Evolutionary conservation across 1,140 invertebrate genomes (phyloP).

Genomic region (Rhopalosiphum maidis): DNA sequence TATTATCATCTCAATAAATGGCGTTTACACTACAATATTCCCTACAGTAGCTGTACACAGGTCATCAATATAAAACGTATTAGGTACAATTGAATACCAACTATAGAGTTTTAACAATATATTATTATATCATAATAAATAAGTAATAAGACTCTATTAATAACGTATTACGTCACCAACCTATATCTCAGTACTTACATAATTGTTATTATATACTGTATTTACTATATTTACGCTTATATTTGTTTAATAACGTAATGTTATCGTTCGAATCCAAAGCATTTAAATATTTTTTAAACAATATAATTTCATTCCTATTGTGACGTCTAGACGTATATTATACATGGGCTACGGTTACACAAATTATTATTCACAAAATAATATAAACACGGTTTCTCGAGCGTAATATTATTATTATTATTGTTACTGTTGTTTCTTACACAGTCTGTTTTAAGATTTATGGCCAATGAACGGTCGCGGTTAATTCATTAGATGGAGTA

Average conservation of each 20-base stretch:
- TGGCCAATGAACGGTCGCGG: background rate
- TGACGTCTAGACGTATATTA: background rate
- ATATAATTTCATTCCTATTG: background rate
- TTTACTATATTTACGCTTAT: background rate
- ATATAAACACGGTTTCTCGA: background rate
- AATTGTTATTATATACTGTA: background rate
- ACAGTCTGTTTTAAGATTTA: background rate
- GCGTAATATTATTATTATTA: background rate
- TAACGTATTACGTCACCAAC: background rate
- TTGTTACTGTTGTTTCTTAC: background rate
- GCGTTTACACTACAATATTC: background rate
- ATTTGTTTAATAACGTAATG: background rate
- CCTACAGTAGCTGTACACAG: background rate
- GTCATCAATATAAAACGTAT: background rate
- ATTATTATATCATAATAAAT: background rate
- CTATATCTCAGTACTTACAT: background rate
- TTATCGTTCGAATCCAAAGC: background rate
- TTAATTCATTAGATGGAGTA: background rate
- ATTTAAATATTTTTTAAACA: background rate
- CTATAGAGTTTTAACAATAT: background rate
- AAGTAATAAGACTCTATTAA: background rate
- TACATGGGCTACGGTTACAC: background rate
- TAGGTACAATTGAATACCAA: background rate
- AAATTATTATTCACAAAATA: background rate
- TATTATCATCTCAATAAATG: background rate